phyloP scores from a whole-genome alignment of 2,888 invertebrate species.

The Drosophila recens region DNA sequence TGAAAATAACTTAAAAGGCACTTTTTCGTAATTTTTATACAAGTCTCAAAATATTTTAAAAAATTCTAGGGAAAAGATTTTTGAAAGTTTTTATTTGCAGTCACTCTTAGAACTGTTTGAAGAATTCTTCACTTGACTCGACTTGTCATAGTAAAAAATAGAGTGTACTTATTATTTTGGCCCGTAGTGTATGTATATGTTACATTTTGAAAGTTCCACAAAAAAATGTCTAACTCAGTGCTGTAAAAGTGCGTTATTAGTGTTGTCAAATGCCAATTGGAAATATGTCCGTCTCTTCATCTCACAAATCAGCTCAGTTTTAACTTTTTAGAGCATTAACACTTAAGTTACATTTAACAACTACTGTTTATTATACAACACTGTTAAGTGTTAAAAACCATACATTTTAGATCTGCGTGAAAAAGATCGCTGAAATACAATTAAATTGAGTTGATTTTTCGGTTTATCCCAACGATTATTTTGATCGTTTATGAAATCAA shows the following conservation, averaged over 20 bases:
- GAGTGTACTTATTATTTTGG: too few species aligned
- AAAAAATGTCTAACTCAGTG: background rate
- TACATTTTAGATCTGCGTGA: background rate
- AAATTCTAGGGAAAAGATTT: too few species aligned
- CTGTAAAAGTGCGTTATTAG: background rate
- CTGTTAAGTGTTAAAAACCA: background rate
- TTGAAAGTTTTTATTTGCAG: too few species aligned
- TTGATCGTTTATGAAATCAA: background rate
- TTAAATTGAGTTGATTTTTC: background rate
- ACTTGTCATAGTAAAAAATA: too few species aligned
- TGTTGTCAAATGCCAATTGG: background rate
- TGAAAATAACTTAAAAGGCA: too few species aligned
- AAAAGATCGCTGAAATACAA: background rate
- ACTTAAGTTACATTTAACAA: background rate
- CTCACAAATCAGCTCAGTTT: background rate
- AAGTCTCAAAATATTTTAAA: too few species aligned
- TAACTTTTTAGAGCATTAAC: background rate
- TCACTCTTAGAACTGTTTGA: too few species aligned
- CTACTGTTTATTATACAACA: background rate
- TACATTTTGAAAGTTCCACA: too few species aligned
- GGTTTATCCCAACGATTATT: background rate
- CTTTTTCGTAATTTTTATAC: too few species aligned
- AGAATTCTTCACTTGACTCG: too few species aligned
- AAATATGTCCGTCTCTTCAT: background rate
- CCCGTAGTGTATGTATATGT: too few species aligned